phyloP scores from a whole-genome alignment of 64 coral and sea anemone genomes.

The Actinia equina region DNA sequence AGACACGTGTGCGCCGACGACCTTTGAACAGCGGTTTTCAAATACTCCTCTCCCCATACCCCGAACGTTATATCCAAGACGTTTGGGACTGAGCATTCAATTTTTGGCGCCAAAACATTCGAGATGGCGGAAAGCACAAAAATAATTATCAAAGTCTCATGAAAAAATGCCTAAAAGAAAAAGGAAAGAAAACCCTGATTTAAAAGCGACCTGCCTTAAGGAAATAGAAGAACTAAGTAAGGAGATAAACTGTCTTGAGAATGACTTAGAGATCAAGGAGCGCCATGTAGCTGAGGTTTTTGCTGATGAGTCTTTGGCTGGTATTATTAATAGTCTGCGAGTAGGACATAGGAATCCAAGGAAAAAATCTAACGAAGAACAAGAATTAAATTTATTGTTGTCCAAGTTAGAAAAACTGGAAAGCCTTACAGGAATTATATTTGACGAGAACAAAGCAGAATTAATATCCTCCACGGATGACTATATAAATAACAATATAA shows the following conservation, averaged over 20 bases:
- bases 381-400: background rate
- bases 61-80: background rate
- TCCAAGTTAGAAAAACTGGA: background rate
- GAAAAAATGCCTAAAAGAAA: conserved; percentile 22
- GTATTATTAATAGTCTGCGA: background rate
- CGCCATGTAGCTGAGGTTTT: background rate
- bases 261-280: conserved; percentile 54
- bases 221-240: conserved; percentile 49
- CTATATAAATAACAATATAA: background rate
- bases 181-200: conserved; percentile 24
- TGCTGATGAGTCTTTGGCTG: background rate
- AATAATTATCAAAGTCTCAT: background rate
- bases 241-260: conserved; percentile 60
- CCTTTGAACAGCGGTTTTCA: conserved; percentile 15
- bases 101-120: conserved; percentile 62
- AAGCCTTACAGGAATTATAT: background rate
- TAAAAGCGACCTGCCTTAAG: conserved; percentile 31
- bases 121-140: conserved; percentile 42
- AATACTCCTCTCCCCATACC: background rate
- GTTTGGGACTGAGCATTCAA: background rate
- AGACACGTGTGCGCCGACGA: conserved; percentile 3
- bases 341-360: background rate
- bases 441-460: background rate
- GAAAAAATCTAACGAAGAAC: background rate
- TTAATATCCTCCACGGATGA: background rate